These are phyloP conservation scores for Abramis brama DNA, from an alignment of 2,113 vertebrate genomes.

Conservation along the genomic window DNA sequence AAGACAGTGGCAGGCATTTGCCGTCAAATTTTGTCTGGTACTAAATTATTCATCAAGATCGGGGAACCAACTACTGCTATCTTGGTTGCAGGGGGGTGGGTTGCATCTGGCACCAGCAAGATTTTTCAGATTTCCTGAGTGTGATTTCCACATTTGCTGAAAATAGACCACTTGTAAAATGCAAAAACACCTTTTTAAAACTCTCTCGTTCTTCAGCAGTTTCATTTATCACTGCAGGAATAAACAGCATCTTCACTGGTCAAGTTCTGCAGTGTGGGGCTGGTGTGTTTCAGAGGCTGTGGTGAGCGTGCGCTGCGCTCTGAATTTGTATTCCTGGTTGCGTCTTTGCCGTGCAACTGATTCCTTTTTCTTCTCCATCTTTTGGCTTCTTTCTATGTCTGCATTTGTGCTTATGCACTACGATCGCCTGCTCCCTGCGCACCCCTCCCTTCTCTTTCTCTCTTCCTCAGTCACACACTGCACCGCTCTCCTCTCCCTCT, in stretches of 20 bases:
- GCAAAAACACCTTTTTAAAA: background rate
- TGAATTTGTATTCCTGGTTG: slow-evolving; percentile 67
- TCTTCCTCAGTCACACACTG: slow-evolving; percentile 58
- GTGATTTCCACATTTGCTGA: slow-evolving; percentile 7
- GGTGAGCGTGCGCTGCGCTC: slow-evolving; percentile 62
- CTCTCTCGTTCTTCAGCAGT: slow-evolving; percentile 43
- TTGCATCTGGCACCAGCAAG: slow-evolving; percentile 44
- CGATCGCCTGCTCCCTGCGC: slow-evolving; percentile 43
- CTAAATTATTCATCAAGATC: slow-evolving; percentile 63
- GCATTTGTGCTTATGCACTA: slow-evolving; percentile 50
- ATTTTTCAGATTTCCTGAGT: slow-evolving; percentile 60
- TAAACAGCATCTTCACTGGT: slow-evolving; percentile 53
- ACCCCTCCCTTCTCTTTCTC: slow-evolving; percentile 44
- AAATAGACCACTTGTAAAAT: slow-evolving; percentile 29
- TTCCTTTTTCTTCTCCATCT: slow-evolving; percentile 47
- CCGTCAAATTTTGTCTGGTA: slow-evolving; percentile 50
- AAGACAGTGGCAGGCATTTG: slow-evolving; percentile 29
- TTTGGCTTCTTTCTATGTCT: slow-evolving; percentile 66
- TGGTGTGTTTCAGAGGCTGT: slow-evolving; percentile 66
- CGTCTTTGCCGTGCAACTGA: slow-evolving; percentile 47
- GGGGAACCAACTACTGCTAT: slow-evolving; percentile 47
- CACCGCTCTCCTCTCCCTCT: slow-evolving; percentile 44
- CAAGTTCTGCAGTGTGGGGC: slow-evolving; percentile 67
- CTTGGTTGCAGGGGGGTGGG: slow-evolving; percentile 16
- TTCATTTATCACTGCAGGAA: slow-evolving; percentile 53